A percentile compares a stretch with the other conserved stretches of the same genome.
Conservation (phyloP, 37 sponge, comb jelly and placozoan species). For the Hexactinellida sp. region DNA sequence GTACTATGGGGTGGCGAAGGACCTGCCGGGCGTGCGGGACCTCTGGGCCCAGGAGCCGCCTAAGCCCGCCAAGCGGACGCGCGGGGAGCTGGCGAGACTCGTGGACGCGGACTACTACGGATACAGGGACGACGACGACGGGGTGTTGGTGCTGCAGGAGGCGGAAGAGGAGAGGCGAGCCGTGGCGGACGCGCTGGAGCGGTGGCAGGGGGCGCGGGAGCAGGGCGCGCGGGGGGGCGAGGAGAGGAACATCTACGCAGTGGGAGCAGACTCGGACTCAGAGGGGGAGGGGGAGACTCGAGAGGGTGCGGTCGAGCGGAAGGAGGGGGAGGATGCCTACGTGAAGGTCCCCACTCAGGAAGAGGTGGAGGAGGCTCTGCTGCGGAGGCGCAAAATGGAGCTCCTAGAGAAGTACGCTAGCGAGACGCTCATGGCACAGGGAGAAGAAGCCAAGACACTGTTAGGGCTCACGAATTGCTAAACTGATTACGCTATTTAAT, state of each 20-base stretch:
- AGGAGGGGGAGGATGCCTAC: conserved; percentile 29
- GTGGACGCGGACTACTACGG: conserved; percentile 98
- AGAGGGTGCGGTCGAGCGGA: conserved; percentile 21
- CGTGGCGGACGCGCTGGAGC: conserved; percentile 28
- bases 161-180: conserved; percentile 63
- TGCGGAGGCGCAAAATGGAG: conserved; percentile 76
- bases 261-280: conserved; percentile 16
- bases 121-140: conserved; percentile 97
- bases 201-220: conserved; percentile 55
- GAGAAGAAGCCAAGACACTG: conserved; percentile 72
- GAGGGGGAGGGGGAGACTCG: conserved; percentile 19
- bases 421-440: conserved; percentile 63
- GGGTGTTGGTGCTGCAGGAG: conserved; percentile 66
- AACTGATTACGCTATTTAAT: not conserved
- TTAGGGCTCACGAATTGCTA: conserved; percentile 37
- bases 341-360: conserved; percentile 64
- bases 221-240: conserved; percentile 28
- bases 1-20: conserved; percentile 95
- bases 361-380: conserved; percentile 79
- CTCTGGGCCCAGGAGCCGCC: conserved; percentile 72
- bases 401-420: conserved; percentile 82
- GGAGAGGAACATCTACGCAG: conserved; percentile 73
- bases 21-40: conserved; percentile 92
- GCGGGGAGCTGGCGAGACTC: conserved; percentile 61
- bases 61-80: conserved; percentile 50